Percentiles rank a stretch among this genome's conserved stretches.
Conservation (phyloP, 2,797 vertebrate genomes). For the Gallirallus australis region DNA sequence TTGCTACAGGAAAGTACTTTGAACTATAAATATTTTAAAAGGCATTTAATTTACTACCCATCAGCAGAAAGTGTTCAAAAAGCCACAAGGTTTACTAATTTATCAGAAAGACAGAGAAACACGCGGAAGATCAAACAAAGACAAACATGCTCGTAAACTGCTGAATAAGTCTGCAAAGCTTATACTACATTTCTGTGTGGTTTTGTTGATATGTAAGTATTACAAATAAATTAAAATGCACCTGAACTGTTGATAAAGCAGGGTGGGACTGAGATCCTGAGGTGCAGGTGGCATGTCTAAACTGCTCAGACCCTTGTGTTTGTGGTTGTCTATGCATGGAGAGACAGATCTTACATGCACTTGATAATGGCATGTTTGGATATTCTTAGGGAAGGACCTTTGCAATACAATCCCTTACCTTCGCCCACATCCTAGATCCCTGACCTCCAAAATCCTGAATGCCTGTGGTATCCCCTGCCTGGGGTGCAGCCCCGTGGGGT, state of each 20-base stretch:
- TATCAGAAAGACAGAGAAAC: conserved; percentile 61
- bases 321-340: conserved; percentile 17
- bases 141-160: conserved; percentile 47
- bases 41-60: conserved; percentile 63
- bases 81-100: conserved; percentile 67
- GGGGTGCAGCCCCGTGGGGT: neutral
- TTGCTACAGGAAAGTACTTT: conserved; percentile 39
- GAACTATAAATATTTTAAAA: conserved; percentile 66
- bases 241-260: conserved; percentile 34
- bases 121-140: conserved; percentile 56
- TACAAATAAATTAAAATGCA: conserved; percentile 47
- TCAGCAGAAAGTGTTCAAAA: conserved; percentile 66
- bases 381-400: neutral
- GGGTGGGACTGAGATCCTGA: conserved; percentile 27
- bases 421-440: neutral
- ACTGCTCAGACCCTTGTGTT: neutral
- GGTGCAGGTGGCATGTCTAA: neutral
- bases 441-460: neutral
- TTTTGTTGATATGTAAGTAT: conserved; percentile 48
- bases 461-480: rapidly evolving
- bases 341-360: neutral
- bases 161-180: conserved; percentile 42
- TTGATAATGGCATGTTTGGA: neutral
- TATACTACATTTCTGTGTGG: conserved; percentile 40
- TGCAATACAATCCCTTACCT: neutral